These are phyloP conservation scores for Leucoraja ocellata DNA, from an alignment of 2,797 vertebrate genomes.

Conservation along the genomic window DNA sequence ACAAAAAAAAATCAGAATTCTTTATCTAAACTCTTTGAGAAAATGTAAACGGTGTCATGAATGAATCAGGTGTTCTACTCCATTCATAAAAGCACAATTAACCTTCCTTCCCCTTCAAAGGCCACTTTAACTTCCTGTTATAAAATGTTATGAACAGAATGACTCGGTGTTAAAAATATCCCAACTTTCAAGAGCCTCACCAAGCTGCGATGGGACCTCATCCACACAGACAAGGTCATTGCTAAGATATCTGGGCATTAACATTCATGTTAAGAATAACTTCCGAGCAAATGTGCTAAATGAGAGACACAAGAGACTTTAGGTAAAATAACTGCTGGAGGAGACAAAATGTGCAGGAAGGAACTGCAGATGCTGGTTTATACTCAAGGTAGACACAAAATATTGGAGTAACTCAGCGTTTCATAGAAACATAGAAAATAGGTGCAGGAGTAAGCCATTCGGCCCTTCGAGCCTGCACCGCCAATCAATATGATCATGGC, in stretches of 20 bases:
- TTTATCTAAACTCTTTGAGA: not conserved
- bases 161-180: too few species aligned
- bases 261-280: not conserved
- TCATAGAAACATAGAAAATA: too few species aligned
- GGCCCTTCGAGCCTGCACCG: too few species aligned
- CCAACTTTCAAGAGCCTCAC: not conserved
- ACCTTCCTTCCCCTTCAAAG: constrained; percentile 23
- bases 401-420: too few species aligned
- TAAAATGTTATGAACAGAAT: not conserved
- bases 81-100: constrained; percentile 18
- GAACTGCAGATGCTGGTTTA: too few species aligned
- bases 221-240: not conserved
- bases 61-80: constrained; percentile 15
- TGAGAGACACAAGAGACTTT: not conserved
- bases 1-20: not conserved
- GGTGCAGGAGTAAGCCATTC: too few species aligned
- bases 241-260: not conserved
- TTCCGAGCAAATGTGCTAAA: not conserved
- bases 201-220: not conserved
- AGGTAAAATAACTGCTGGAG: too few species aligned
- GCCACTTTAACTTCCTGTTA: not conserved
- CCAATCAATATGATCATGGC: too few species aligned
- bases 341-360: too few species aligned
- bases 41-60: not conserved
- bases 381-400: too few species aligned